These are phyloP conservation scores for Drosophila parvula DNA, from an alignment of 1,140 invertebrate genomes.

Conservation along the genomic window DNA sequence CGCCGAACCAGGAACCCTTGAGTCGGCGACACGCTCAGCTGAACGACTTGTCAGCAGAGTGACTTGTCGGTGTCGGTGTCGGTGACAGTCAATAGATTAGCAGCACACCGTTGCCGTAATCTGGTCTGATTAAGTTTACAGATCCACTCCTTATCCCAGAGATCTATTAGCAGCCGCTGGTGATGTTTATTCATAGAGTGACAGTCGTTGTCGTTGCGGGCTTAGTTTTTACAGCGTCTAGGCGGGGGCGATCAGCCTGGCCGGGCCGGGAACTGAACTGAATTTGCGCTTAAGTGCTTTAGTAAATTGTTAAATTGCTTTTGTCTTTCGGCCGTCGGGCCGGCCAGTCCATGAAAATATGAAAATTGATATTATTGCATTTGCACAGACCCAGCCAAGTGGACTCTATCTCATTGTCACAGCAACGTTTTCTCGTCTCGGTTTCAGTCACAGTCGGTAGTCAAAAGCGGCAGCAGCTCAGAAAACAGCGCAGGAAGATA, in stretches of 20 bases:
- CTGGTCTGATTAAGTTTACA: conserved; percentile 70
- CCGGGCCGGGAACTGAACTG: conserved; percentile 33
- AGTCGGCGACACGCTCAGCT: conserved; percentile 26
- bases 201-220: conserved; percentile 10
- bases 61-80: conserved; percentile 24
- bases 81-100: conserved; percentile 47
- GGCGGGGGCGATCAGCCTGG: too few species aligned
- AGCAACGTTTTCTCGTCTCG: conserved; percentile 39
- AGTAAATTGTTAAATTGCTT: conserved; percentile 83
- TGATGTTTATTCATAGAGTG: conserved; percentile 74
- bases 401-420: conserved; percentile 64
- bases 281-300: conserved; percentile 78
- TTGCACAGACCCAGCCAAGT: conserved; percentile 61
- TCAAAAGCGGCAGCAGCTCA: conserved; percentile 16
- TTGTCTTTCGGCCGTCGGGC: conserved; percentile 66
- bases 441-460: conserved; percentile 29
- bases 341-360: conserved; percentile 68
- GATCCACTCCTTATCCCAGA: conserved; percentile 46
- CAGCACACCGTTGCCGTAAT: conserved; percentile 40
- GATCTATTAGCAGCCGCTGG: conserved; percentile 14
- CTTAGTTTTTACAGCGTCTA: conserved; percentile 52
- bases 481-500: conserved; percentile 23
- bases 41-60: background rate
- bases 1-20: conserved; percentile 27
- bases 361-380: conserved; percentile 81